phyloP scores from a whole-genome alignment of 2,888 invertebrate species.

The Philopedon plagiatum region DNA sequence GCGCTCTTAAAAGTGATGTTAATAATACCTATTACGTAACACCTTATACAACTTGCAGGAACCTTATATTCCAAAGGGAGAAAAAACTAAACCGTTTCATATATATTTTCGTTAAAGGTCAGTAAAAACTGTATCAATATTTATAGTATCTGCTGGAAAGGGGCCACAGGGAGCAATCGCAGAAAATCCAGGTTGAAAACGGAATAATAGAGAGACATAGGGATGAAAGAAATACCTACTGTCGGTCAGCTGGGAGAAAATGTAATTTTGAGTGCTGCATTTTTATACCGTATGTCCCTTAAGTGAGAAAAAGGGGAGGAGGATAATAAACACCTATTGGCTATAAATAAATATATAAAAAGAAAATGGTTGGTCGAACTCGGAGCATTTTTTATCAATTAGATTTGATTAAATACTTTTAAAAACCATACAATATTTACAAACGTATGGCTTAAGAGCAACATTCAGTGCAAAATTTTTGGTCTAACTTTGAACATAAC shows the following conservation, averaged over 20 bases:
- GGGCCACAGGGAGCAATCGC: constrained; percentile 25
- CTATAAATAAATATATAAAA: not conserved
- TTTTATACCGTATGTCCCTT: constrained; percentile 16
- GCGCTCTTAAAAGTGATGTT: not conserved
- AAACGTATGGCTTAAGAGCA: too few species aligned
- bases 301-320: constrained; percentile 1
- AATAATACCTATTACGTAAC: not conserved
- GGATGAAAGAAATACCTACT: constrained; percentile 19
- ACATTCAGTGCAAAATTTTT: too few species aligned
- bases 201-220: constrained; percentile 22
- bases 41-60: not conserved
- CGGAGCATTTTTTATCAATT: too few species aligned
- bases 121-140: constrained; percentile 37
- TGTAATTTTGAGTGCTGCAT: constrained; percentile 26
- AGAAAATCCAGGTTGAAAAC: constrained; percentile 26
- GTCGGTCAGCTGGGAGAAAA: constrained; percentile 19
- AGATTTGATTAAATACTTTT: too few species aligned
- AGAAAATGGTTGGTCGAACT: not conserved
- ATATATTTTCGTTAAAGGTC: constrained; percentile 32
- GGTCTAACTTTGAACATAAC: too few species aligned
- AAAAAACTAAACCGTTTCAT: constrained; percentile 18
- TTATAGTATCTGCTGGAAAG: constrained; percentile 27
- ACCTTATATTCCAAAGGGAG: constrained; percentile 11
- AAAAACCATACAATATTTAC: too few species aligned
- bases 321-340: not conserved